Evolutionary conservation across 2,113 vertebrate species (phyloP), one percentile per base, ranked within the genome.

Genomic region (Corythornis cristatus): DNA sequence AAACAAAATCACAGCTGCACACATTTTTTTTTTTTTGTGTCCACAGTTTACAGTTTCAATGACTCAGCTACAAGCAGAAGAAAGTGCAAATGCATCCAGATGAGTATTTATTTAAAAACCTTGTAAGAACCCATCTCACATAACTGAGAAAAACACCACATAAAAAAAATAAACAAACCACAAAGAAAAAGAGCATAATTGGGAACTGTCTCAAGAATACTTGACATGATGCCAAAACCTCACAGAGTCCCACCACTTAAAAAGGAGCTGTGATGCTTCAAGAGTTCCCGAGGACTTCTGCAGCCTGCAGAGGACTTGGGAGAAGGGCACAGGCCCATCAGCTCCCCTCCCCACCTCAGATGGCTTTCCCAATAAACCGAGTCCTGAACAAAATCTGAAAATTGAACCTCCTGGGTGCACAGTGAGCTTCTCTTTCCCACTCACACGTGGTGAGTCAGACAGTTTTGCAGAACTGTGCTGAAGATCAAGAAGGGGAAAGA

Each of bases 221-320:
- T 5, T 83, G 62, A 57, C 26, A 2, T 1, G 42, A 23, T 73
- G 61, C 40, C 81, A 67, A 77, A 72, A 6, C 1, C 19, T 40
- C 45, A 21, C n/a, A 31, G 0, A 31, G 0, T 29, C 15, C 18
- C 46, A 35, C 17, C 6, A 12, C 12, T 62, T 6, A 29, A 40
- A 75, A n/a, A 40, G 48, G 50, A 67, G 56, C 60, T 51, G 50
- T 29, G 88, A 48, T 75, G 75, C 15, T 31, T 33, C 57, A 70
- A 54, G 12, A 2, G 2, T 43, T 35, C 50, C 58, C 8, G 40
- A 8, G 1, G 19, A 12, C 37, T 56, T 42, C 31, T 14, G 13
- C 7, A 25, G 76, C 57, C 0, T 10, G 14, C 0, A 1, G 35
- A 46, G 26, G 42, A 31, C 2, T 9, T 3, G 7, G 33, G 66